These are phyloP conservation scores for Dasypolia templi DNA, from an alignment of 2,888 invertebrate species.

Conservation along the genomic window DNA sequence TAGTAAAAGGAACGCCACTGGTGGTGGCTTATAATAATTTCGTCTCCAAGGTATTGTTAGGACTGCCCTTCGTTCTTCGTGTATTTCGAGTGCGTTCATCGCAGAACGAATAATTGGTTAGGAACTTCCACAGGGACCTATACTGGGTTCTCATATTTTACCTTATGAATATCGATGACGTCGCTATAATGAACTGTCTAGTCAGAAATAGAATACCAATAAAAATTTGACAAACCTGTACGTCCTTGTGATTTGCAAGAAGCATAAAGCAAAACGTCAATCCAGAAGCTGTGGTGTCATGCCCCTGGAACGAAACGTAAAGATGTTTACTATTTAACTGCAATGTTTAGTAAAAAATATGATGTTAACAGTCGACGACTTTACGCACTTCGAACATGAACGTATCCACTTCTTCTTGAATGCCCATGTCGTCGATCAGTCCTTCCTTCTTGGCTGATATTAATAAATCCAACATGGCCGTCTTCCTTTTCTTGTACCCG, in stretches of 20 bases:
- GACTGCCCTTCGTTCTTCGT: too few species aligned
- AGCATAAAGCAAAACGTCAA: conserved; percentile 87
- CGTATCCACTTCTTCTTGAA: conserved; percentile 92
- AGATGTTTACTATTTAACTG: conserved; percentile 46
- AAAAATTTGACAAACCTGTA: conserved; percentile 80
- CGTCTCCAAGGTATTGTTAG: too few species aligned
- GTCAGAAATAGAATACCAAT: background rate
- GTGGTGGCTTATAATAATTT: too few species aligned
- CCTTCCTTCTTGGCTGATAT: conserved; percentile 86
- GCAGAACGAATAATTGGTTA: too few species aligned
- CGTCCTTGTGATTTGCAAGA: conserved; percentile 86
- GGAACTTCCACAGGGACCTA: background rate
- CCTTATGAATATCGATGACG: background rate
- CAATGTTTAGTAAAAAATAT: background rate
- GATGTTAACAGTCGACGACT: background rate
- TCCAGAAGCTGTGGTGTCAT: conserved; percentile 91
- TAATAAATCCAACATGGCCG: conserved; percentile 91
- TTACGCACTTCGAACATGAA: conserved; percentile 91
- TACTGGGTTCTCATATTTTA: background rate
- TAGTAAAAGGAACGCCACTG: too few species aligned
- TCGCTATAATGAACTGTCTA: background rate
- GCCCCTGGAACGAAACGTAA: conserved; percentile 84
- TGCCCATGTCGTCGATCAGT: conserved; percentile 87
- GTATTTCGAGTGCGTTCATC: too few species aligned
- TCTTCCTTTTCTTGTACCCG: conserved; percentile 81